phyloP scores from a whole-genome alignment of 1,140 invertebrate genomes.

The Heliconius eleuchia region DNA sequence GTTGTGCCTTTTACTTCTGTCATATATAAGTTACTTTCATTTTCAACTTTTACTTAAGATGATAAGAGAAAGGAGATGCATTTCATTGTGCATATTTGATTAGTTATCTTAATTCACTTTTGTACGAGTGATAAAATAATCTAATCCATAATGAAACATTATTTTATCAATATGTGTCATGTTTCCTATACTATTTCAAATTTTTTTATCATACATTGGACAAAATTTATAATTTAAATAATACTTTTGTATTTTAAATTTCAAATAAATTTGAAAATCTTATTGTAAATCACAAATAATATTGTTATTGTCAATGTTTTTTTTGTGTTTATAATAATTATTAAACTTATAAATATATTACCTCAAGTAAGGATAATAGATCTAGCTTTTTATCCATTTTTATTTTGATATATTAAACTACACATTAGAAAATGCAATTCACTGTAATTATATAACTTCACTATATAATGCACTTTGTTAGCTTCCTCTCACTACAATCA shows the following conservation, averaged over 20 bases:
- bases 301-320: background rate
- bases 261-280: background rate
- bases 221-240: background rate
- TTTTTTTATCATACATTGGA: background rate
- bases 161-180: slow-evolving; percentile 2
- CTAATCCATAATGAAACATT: background rate
- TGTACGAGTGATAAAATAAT: background rate
- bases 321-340: background rate
- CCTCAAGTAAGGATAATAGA: slow-evolving; percentile 77
- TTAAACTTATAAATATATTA: slow-evolving; percentile 46
- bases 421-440: slow-evolving; percentile 58
- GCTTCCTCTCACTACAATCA: slow-evolving; percentile 27
- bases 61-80: slow-evolving; percentile 53
- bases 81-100: slow-evolving; percentile 38
- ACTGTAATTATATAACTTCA: slow-evolving; percentile 34
- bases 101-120: slow-evolving; percentile 2
- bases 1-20: slow-evolving; percentile 50
- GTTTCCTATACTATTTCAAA: background rate
- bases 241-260: background rate
- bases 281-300: background rate
- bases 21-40: slow-evolving; percentile 52
- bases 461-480: slow-evolving; percentile 16
- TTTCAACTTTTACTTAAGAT: slow-evolving; percentile 51
- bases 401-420: slow-evolving; percentile 56
- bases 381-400: slow-evolving; percentile 80